These are phyloP conservation scores for Brachypodius melanocephalos DNA, from an alignment of 2,113 vertebrate species.

Conservation along the genomic window DNA sequence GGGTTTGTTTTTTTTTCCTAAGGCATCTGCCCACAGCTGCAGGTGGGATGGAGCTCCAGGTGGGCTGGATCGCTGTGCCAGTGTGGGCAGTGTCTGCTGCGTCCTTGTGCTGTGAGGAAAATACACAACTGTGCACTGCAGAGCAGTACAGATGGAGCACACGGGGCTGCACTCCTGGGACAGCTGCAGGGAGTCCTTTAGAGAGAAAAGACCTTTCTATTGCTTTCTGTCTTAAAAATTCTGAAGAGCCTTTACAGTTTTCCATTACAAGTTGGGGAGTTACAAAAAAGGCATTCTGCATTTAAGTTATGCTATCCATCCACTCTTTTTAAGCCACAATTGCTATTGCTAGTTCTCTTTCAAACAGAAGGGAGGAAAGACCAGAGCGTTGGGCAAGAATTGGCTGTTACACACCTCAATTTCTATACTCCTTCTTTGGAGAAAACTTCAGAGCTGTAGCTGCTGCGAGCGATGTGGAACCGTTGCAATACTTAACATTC, in stretches of 20 bases:
- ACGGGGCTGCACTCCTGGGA: not conserved
- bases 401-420: not conserved
- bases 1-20: not conserved
- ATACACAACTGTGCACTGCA: fast-evolving
- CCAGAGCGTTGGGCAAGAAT: not conserved
- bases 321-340: not conserved
- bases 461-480: not conserved
- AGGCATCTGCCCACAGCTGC: not conserved
- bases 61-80: not conserved
- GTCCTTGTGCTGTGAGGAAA: not conserved
- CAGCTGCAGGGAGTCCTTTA: not conserved
- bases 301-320: not conserved
- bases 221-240: not conserved
- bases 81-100: not conserved
- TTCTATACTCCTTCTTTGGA: slow-evolving; percentile 61
- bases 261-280: not conserved
- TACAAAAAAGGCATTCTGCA: not conserved
- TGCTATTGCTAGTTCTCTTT: not conserved
- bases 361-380: not conserved
- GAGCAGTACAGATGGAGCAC: not conserved
- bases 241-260: not conserved
- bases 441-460: slow-evolving; percentile 25
- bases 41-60: not conserved
- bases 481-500: slow-evolving; percentile 61
- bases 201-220: not conserved